Base-by-base conservation (phyloP, 2,797 vertebrate species). In the Sebastes hopkinsi region DNA sequence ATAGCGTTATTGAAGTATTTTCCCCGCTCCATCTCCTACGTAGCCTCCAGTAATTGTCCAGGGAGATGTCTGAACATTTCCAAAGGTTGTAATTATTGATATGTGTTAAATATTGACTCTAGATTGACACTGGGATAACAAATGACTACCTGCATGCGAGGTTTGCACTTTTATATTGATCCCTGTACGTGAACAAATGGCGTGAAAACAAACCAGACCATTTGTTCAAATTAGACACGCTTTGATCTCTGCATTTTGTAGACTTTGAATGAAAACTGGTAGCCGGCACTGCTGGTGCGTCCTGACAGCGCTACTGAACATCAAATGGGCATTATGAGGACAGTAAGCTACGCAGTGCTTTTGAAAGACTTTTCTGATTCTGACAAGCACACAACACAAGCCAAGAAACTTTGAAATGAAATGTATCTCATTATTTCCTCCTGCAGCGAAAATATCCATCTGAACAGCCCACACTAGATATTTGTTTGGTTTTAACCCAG, bases 321-420 rank as follows among this genome's bases (percentile, higher is more conserved):
- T 91, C 84, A 87, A 86, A 90, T 80, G 65, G 69, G 68, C 65
- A 75, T 87, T 84, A 78, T 75, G 77, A 88, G 78, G 80, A 86
- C 38, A 75, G 79, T 72, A 73, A 81, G 65, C 75, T 64, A 27
- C 0, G 6, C 29, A 23, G 54, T 64, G 79, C 68, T 70, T 86
- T 65, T 81, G 16, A 89, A 82, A 86, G 75, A 67, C 36, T 66
- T 58, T 67, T 36, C 29, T 77, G 66, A 79, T 88, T 81, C 78
- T 89, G 83, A 85, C 83, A 91, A 86, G 79, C 23, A 67, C 64
- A 82, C n/a, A 87, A 69, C 74, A 74, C 22, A 74, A 77, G 52
- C 52, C 46, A 79, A 69, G 68, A 77, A 73, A 89, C 64, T 74
- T 74, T 73, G 65, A 75, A 78, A 85, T 78, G n/a, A 84, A 89